Evolutionary conservation across 2,113 vertebrate genomes (phyloP).

Genomic region (Lontra canadensis): DNA sequence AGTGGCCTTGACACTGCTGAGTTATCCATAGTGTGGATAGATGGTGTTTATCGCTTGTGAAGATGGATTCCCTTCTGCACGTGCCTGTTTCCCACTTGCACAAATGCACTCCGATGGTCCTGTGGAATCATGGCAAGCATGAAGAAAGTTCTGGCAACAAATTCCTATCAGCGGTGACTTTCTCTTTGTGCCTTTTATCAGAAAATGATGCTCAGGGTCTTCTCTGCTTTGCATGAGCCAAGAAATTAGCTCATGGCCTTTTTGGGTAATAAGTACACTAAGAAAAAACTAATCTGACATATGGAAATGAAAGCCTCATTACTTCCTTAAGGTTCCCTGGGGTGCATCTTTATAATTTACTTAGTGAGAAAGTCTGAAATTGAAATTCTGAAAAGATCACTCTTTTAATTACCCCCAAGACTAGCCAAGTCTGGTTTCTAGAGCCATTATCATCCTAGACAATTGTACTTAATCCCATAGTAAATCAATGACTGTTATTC

Average conservation of each 20-base stretch:
- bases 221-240: constrained; percentile 12
- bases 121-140: neutral
- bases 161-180: neutral
- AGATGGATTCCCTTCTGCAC: neutral
- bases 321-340: constrained; percentile 63
- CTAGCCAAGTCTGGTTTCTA: constrained; percentile 62
- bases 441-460: constrained; percentile 52
- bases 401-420: constrained; percentile 65
- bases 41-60: neutral
- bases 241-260: constrained; percentile 68
- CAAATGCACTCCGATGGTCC: neutral
- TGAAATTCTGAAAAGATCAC: constrained; percentile 70
- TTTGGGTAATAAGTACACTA: constrained; percentile 56
- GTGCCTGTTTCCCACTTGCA: neutral
- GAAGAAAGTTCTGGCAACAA: neutral
- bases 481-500: constrained; percentile 46
- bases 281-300: constrained; percentile 64
- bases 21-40: neutral
- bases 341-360: constrained; percentile 55
- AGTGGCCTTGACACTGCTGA: neutral
- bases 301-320: constrained; percentile 73
- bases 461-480: constrained; percentile 49
- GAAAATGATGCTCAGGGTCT: constrained; percentile 38
- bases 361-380: constrained; percentile 63
- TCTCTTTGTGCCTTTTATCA: neutral